A percentile compares a stretch with the other conserved stretches of the same genome.
Evolutionary conservation across 2,888 invertebrate genomes (phyloP).

Genomic region (Globia sparganii): DNA sequence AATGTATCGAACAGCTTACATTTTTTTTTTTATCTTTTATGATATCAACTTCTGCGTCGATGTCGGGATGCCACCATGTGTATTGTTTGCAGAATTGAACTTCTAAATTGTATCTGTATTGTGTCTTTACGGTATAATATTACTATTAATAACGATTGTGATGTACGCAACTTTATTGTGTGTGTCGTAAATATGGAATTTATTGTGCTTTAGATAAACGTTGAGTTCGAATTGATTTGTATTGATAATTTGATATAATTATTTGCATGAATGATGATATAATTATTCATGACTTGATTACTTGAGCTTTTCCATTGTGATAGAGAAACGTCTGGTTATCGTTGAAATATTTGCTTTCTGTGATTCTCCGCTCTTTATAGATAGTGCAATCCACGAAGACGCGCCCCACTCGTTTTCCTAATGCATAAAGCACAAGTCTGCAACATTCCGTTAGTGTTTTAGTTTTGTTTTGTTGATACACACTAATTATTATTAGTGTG

Average conservation of each 20-base stretch:
- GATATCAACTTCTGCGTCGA: too few species aligned
- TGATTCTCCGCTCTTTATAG: neutral
- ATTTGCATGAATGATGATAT: neutral
- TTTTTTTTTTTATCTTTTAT: too few species aligned
- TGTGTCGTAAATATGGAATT: constrained; percentile 50
- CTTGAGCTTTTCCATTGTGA: neutral
- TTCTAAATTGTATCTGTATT: constrained; percentile 5
- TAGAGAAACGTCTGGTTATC: neutral
- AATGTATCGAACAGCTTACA: too few species aligned
- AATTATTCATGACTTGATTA: neutral
- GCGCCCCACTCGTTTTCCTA: too few species aligned
- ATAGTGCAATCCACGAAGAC: too few species aligned
- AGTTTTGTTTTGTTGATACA: too few species aligned
- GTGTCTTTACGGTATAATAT: constrained; percentile 5
- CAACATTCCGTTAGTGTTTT: too few species aligned
- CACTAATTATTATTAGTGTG: too few species aligned
- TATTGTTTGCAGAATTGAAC: neutral
- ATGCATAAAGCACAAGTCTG: too few species aligned
- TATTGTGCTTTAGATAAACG: constrained; percentile 47
- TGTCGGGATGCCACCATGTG: too few species aligned
- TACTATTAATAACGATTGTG: constrained; percentile 48
- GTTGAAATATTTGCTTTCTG: neutral
- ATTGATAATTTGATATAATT: constrained; percentile 23
- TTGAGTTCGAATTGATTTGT: constrained; percentile 42
- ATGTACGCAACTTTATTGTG: constrained; percentile 48